A percentile compares a stretch with the other conserved stretches of the same genome.
Conservation (phyloP, 2,888 invertebrate species). For the Galerucella nymphaeae region DNA sequence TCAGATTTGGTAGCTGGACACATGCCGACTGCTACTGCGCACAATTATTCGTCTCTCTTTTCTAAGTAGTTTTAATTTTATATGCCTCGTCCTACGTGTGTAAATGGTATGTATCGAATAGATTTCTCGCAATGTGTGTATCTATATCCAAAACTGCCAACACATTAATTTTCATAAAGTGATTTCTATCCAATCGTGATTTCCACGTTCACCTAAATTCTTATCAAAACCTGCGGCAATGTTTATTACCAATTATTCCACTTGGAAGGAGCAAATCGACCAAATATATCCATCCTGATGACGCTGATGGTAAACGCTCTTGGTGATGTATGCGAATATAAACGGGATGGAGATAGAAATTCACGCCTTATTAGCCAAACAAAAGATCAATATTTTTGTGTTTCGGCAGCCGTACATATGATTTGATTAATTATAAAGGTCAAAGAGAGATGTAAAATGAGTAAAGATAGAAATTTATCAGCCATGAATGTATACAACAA, state of each 20-base stretch:
- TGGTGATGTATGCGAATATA: constrained; percentile 18
- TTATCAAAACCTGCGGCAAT: constrained; percentile 31
- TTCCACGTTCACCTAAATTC: constrained; percentile 18
- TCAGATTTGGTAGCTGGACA: no score
- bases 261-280: constrained; percentile 37
- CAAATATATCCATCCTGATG: constrained; percentile 24
- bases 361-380: constrained; percentile 50
- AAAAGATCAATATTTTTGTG: constrained; percentile 48
- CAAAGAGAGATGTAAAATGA: not conserved
- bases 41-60: no score
- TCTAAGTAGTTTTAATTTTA: no score
- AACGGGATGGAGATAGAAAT: constrained; percentile 31
- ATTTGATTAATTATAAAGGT: not conserved
- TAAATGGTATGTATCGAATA: no score
- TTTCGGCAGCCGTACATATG: constrained; percentile 15
- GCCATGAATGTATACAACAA: no score
- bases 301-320: constrained; percentile 16
- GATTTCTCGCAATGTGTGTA: no score
- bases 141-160: no score
- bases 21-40: no score
- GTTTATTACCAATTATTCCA: constrained; percentile 38
- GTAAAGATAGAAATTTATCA: no score
- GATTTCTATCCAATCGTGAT: constrained; percentile 2
- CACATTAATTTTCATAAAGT: not conserved
- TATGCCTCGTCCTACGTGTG: no score